Conservation (phyloP, 1,140 invertebrate genomes). For the Pectinophora gossypiella region DNA sequence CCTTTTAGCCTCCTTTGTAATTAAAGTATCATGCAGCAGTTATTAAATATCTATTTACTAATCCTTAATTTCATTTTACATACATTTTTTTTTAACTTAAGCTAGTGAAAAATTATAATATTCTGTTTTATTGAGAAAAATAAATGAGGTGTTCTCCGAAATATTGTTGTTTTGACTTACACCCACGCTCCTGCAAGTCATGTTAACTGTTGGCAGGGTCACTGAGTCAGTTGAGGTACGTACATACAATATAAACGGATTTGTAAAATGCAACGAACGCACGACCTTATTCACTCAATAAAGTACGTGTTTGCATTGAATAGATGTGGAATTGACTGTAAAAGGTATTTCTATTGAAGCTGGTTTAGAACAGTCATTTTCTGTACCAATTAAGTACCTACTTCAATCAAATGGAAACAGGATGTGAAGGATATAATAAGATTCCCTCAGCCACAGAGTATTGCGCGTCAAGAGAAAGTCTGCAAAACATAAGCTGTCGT, state of each 20-base stretch:
- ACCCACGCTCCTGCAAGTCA: conserved; percentile 45
- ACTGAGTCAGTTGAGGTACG: no score
- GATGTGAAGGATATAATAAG: no score
- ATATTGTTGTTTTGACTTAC: conserved; percentile 38
- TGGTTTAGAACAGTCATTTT: no score
- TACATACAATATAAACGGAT: no score
- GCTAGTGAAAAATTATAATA: conserved; percentile 72
- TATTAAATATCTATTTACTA: conserved; percentile 23
- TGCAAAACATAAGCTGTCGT: no score
- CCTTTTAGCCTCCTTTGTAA: neutral
- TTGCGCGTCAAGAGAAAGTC: no score
- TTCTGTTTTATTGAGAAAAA: conserved; percentile 70
- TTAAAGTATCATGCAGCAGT: conserved; percentile 1
- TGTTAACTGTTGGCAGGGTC: conserved; percentile 47
- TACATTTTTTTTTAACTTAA: conserved; percentile 54
- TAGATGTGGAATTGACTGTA: no score
- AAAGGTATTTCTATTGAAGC: no score
- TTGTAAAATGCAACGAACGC: no score
- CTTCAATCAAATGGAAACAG: no score
- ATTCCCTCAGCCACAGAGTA: no score
- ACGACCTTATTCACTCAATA: neutral
- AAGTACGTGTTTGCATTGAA: conserved; percentile 2
- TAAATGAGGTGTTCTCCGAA: conserved; percentile 60
- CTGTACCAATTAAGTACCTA: no score
- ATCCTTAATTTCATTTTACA: conserved; percentile 46